These are phyloP conservation scores for Haemorhous mexicanus DNA, from an alignment of 2,113 vertebrate genomes.

Conservation along the genomic window DNA sequence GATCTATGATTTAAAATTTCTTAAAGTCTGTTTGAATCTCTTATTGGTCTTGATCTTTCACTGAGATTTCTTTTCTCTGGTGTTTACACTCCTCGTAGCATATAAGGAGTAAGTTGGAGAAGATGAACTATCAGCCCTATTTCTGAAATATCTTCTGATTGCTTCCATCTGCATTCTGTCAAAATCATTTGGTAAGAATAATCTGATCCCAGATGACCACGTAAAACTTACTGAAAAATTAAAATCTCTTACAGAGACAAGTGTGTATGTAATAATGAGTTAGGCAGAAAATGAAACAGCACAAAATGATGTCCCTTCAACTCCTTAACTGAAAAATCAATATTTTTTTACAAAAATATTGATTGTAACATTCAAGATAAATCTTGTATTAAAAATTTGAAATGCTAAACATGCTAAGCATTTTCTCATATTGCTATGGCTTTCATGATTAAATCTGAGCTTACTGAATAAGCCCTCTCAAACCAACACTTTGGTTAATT, in stretches of 20 bases:
- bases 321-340: constrained; percentile 22
- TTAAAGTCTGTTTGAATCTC: neutral
- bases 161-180: neutral
- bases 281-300: neutral
- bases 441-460: neutral
- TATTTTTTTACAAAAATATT: constrained; percentile 9
- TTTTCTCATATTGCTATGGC: neutral
- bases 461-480: neutral
- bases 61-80: neutral
- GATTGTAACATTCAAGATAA: neutral
- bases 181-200: neutral
- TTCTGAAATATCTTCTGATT: neutral
- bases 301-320: neutral
- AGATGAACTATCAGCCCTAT: neutral
- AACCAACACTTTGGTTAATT: neutral
- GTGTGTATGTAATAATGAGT: neutral
- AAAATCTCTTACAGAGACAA: neutral
- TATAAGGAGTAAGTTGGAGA: neutral
- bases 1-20: neutral
- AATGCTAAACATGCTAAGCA: neutral
- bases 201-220: neutral
- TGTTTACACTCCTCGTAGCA: neutral
- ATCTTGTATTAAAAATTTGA: neutral
- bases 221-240: neutral
- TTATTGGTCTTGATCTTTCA: neutral